Conservation (phyloP, 2,797 vertebrate genomes). For the Florisuga fusca region DNA sequence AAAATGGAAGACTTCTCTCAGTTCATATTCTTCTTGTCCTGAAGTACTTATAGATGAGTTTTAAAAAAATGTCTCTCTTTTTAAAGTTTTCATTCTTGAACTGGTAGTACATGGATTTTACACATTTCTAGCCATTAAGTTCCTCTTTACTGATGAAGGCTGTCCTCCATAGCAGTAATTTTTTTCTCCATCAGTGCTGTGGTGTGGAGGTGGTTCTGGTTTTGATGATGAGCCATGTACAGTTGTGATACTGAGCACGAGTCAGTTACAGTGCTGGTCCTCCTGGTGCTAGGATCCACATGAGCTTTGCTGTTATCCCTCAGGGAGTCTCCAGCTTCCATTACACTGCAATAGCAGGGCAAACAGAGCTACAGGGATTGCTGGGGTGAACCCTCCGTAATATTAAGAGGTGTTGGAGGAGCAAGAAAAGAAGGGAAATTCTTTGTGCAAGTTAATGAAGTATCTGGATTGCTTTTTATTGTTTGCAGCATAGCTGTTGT, state of each 20-base stretch:
- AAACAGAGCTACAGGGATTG: not conserved
- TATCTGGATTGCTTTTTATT: not conserved
- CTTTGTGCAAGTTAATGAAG: not conserved
- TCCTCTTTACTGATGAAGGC: not conserved
- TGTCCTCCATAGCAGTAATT: not conserved
- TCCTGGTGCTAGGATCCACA: not conserved
- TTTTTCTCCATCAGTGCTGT: slow-evolving; percentile 29
- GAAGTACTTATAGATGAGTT: not conserved
- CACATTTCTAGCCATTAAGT: not conserved
- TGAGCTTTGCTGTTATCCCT: not conserved
- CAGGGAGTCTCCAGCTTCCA: not conserved
- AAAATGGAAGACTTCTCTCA: slow-evolving; percentile 26
- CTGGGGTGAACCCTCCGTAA: not conserved
- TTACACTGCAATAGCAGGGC: fast-evolving
- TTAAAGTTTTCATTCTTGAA: not conserved
- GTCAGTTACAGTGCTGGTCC: not conserved
- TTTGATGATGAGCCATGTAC: not conserved
- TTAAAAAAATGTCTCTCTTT: not conserved
- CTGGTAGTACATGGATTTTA: not conserved
- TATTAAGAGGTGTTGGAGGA: not conserved
- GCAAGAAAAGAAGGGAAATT: not conserved
- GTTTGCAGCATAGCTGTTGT: not conserved
- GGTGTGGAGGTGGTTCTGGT: not conserved
- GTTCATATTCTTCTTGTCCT: slow-evolving; percentile 6
- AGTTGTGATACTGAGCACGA: not conserved